Base-by-base conservation (phyloP, 2,888 invertebrate species). In the Chydorus sphaericus region DNA sequence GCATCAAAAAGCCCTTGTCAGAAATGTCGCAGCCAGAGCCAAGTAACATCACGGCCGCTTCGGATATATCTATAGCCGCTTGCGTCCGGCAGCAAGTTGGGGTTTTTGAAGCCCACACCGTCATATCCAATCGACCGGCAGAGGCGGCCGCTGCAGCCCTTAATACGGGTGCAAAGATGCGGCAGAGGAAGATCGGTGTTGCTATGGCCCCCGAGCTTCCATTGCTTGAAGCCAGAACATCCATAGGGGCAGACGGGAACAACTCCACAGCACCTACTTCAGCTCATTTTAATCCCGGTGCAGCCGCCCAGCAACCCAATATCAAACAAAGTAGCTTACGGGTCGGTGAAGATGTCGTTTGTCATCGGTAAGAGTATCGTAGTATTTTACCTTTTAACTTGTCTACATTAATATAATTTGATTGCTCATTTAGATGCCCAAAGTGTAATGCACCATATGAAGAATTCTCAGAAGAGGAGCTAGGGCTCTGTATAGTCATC, bases 381-480 rank as follows among this genome's bases (percentile, higher is more conserved):
- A 33, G 14, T 33, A 11, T 33, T 33, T n/a, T 33, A n/a, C 10
- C 36, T 11, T 11, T 33, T n/a, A 11, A 33, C 36, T 33, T 33
- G 14, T 11, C 36, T 33, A 33, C n/a, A 33, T 11, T 33, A n/a
- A 33, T 33, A 33, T 33, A 33, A 11, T 33, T 33, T 11, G 10
- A n/a, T 33, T 33, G 36, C n/a, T n/a, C n/a, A 33, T 33, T 11
- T 33, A 68, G 75, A 67, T 93, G 92, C 67, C 81, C 88, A 0
- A 91, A 93, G 67, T 98, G 97, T 70, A 92, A 93, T 16, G 82
- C 83, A 1, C 77, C 83, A 4, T 80, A 82, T 59, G 92, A 94
- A 69, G 85, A 90, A 68, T 97, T 94, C 71, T 92, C 90, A 60
- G 97, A 98, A 68, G 97, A 98, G 68, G 96, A 97, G 68, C 76